These are phyloP conservation scores for Cantharis flavilabris DNA, from an alignment of 2,888 invertebrate species.

Conservation along the genomic window DNA sequence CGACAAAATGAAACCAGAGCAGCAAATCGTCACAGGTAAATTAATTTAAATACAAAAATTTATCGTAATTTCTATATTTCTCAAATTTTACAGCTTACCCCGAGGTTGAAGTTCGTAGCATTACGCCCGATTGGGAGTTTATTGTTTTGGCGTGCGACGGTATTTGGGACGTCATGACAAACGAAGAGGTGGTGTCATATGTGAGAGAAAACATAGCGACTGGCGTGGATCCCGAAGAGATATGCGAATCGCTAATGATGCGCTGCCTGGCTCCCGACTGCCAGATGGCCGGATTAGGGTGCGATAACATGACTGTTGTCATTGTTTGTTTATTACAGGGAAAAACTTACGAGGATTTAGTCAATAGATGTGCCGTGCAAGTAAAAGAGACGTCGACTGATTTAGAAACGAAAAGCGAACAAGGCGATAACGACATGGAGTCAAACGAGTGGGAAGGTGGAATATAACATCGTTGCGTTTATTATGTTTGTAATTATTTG, in stretches of 20 bases:
- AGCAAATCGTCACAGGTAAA: conserved; percentile 96
- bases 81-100: conserved; percentile 76
- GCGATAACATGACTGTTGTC: conserved; percentile 99
- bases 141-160: conserved; percentile 97
- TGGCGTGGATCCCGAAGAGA: conserved; percentile 87
- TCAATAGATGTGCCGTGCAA: conserved; percentile 43
- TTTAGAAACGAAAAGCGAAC: neutral
- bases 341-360: conserved; percentile 56
- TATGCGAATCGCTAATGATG: conserved; percentile 95
- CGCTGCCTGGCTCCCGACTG: conserved; percentile 96
- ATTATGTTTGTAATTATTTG: neutral
- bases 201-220: conserved; percentile 81
- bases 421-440: neutral
- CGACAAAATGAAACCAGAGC: conserved; percentile 79
- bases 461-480: neutral
- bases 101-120: conserved; percentile 80
- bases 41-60: neutral
- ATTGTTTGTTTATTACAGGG: conserved; percentile 78
- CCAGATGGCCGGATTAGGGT: conserved; percentile 94
- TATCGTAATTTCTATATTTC: neutral
- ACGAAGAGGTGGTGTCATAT: conserved; percentile 91
- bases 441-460: neutral
- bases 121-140: conserved; percentile 94
- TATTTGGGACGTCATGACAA: conserved; percentile 98
- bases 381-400: neutral